These are phyloP conservation scores for Tipula helvola DNA, from an alignment of 2,888 invertebrate species.

Conservation along the genomic window DNA sequence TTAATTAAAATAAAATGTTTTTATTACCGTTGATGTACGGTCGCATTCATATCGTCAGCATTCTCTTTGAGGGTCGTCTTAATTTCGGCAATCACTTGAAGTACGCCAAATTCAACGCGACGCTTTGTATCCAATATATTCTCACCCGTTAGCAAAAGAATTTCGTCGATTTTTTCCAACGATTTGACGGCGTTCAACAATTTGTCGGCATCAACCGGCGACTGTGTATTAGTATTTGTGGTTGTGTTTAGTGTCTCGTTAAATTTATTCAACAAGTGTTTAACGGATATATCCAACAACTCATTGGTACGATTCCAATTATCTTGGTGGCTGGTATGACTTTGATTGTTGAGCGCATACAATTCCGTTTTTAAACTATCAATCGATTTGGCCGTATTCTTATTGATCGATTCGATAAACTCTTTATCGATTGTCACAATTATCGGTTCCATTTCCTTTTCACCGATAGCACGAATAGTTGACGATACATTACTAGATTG, in stretches of 20 bases:
- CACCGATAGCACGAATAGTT: background rate
- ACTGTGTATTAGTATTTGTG: conserved; percentile 33
- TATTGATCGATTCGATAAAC: conserved; percentile 43
- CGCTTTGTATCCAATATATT: conserved; percentile 73
- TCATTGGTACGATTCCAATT: conserved; percentile 43
- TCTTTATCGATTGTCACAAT: conserved; percentile 26
- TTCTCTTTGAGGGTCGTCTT: conserved; percentile 54
- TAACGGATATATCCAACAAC: conserved; percentile 37
- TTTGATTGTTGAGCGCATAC: conserved; percentile 34
- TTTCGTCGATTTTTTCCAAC: conserved; percentile 60
- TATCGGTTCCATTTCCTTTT: background rate
- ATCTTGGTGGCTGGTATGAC: conserved; percentile 39
- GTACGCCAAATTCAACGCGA: conserved; percentile 71
- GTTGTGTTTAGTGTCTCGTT: conserved; percentile 44
- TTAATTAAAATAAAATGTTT: background rate
- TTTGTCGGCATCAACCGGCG: conserved; percentile 17
- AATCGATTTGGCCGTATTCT: conserved; percentile 47
- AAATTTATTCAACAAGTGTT: conserved; percentile 42
- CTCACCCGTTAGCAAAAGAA: conserved; percentile 71
- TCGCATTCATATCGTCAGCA: conserved; percentile 49
- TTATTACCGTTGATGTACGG: conserved; percentile 47
- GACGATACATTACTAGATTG: background rate
- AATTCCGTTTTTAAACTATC: conserved; percentile 41
- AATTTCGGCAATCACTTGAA: conserved; percentile 66
- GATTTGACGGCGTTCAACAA: conserved; percentile 41